Percentiles rank a stretch among this genome's conserved stretches.
Evolutionary conservation across 2,113 vertebrate species (phyloP).

Genomic region (Sebastes schlegelii): DNA sequence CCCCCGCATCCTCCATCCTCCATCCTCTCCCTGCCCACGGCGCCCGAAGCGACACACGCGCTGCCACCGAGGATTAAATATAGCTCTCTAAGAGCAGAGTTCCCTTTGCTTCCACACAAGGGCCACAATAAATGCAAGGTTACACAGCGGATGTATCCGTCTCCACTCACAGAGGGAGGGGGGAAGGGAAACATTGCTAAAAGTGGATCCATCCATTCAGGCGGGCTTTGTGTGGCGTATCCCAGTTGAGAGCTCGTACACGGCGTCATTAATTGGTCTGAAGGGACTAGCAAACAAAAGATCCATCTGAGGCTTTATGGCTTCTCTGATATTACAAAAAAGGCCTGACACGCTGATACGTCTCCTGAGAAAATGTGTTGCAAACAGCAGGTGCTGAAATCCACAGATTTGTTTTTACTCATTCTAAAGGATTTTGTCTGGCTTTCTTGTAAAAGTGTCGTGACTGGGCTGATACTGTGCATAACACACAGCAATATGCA

Average conservation of each 20-base stretch:
- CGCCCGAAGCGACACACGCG: conserved; percentile 15
- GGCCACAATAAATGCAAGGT: conserved; percentile 46
- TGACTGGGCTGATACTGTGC: conserved; percentile 1
- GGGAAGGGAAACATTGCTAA: conserved; percentile 26
- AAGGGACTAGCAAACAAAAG: conserved; percentile 41
- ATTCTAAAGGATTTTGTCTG: not conserved
- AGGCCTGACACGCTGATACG: conserved; percentile 27
- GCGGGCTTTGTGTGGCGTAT: conserved; percentile 21
- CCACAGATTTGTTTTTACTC: conserved; percentile 20
- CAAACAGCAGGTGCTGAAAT: conserved; percentile 28
- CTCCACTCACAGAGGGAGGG: conserved; percentile 28
- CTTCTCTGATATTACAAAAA: conserved; percentile 32
- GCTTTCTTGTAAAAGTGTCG: not conserved
- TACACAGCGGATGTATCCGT: conserved; percentile 44
- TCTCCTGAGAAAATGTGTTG: conserved; percentile 24
- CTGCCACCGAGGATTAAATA: conserved; percentile 59
- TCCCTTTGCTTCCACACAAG: conserved; percentile 53
- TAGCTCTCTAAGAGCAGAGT: conserved; percentile 63
- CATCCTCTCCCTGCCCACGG: conserved; percentile 10
- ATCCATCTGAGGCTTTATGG: conserved; percentile 41
- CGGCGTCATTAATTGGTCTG: conserved; percentile 49
- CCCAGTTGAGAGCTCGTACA: conserved; percentile 31
- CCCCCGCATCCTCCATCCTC: not conserved
- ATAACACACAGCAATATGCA: not conserved
- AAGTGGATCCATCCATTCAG: conserved; percentile 47